Conservation (phyloP, 2,797 vertebrate genomes). For the Anisognathus igniventris region DNA sequence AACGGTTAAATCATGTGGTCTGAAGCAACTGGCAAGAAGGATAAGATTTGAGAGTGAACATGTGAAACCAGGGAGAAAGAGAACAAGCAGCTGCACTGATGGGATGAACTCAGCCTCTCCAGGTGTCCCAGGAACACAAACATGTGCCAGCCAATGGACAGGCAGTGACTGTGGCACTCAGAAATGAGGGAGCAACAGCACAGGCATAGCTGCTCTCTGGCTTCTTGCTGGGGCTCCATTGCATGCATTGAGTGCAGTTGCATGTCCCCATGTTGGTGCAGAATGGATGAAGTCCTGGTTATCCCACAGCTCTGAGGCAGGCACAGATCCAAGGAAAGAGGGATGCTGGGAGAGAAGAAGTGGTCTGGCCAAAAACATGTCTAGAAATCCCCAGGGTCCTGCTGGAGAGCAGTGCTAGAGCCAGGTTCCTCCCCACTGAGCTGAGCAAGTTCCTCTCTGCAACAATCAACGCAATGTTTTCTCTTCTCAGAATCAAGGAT, state of each 20-base stretch:
- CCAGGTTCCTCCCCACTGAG: background rate
- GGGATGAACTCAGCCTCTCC: background rate
- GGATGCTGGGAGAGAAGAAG: background rate
- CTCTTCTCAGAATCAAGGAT: background rate
- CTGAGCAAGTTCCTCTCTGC: background rate
- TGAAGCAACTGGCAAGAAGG: background rate
- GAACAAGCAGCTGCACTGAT: background rate
- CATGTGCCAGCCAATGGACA: background rate
- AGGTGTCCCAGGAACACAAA: background rate
- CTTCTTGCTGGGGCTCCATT: background rate
- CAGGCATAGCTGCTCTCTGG: background rate
- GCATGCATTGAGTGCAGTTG: background rate
- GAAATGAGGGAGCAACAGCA: background rate
- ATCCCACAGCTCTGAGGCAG: background rate
- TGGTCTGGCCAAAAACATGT: background rate
- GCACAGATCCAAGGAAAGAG: background rate
- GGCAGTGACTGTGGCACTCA: background rate
- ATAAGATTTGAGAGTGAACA: background rate
- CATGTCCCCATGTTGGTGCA: background rate
- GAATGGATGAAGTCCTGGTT: background rate
- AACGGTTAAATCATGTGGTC: background rate
- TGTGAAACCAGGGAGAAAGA: background rate
- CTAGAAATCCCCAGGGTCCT: background rate
- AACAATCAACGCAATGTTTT: background rate
- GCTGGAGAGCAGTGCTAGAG: background rate